These are phyloP conservation scores for Melolontha melolontha DNA, from an alignment of 2,888 invertebrate species.

Conservation along the genomic window DNA sequence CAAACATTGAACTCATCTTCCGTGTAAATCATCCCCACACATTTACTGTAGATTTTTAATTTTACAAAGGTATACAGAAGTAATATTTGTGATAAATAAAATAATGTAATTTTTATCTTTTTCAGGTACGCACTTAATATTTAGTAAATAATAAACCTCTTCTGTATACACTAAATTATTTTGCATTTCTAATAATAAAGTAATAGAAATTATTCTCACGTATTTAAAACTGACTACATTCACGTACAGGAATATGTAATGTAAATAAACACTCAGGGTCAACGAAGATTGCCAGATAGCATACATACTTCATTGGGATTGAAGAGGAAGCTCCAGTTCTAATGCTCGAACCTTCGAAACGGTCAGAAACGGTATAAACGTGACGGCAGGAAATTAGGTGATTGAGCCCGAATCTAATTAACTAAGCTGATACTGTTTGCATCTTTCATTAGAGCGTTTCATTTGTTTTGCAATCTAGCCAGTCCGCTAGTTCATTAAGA, in stretches of 20 bases:
- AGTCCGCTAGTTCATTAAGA: conserved; percentile 19
- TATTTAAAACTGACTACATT: background rate
- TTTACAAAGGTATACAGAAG: too few species aligned
- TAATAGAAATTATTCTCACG: conserved; percentile 10
- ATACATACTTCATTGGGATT: conserved; percentile 34
- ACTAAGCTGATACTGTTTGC: conserved; percentile 37
- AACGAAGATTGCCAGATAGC: conserved; percentile 20
- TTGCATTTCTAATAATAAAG: too few species aligned
- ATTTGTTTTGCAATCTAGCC: conserved; percentile 37
- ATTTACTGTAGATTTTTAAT: too few species aligned
- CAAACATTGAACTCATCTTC: too few species aligned
- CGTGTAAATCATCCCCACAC: too few species aligned
- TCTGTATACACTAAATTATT: too few species aligned
- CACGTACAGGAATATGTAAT: conserved; percentile 10
- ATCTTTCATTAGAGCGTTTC: conserved; percentile 37
- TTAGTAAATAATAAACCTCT: too few species aligned
- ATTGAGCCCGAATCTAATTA: conserved; percentile 38
- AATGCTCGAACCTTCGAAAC: conserved; percentile 19
- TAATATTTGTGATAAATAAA: too few species aligned
- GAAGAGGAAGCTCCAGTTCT: conserved; percentile 15
- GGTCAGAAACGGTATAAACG: conserved; percentile 34
- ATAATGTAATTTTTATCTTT: too few species aligned
- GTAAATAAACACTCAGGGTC: conserved; percentile 24
- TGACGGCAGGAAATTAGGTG: conserved; percentile 38
- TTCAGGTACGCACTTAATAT: too few species aligned